Percentiles rank a stretch among this genome's conserved stretches.
These are phyloP conservation scores for Podocnemis expansa DNA, from an alignment of 2,113 vertebrate species.

Conservation along the genomic window DNA sequence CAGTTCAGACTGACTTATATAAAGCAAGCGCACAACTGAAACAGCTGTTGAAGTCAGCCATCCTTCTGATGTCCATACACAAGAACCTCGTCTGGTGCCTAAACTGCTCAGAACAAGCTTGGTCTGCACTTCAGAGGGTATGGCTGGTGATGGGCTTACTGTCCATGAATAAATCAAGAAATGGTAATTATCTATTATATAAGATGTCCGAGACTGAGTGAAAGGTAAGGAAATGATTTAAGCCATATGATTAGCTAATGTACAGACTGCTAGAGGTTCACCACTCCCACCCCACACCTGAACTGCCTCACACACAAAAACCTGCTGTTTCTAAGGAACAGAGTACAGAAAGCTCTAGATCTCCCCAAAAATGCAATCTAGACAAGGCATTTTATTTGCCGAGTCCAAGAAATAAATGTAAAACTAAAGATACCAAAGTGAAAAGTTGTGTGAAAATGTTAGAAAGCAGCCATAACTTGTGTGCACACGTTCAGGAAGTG, in stretches of 20 bases:
- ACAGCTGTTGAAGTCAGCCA: background rate
- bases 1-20: background rate
- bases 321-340: background rate
- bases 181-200: background rate
- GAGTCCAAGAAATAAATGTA: background rate
- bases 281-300: background rate
- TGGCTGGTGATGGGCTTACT: background rate
- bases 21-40: background rate
- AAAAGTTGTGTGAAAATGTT: background rate
- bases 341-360: background rate
- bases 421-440: background rate
- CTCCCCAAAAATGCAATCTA: background rate
- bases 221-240: background rate
- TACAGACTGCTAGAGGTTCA: background rate
- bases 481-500: slow-evolving; percentile 16
- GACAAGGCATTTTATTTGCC: background rate
- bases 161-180: background rate
- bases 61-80: background rate
- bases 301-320: background rate
- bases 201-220: background rate
- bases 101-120: background rate
- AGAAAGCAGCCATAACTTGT: background rate
- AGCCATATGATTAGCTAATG: background rate
- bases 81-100: background rate
- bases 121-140: background rate